Percentiles rank a stretch among this genome's conserved stretches.
These are phyloP conservation scores for Thera britannica DNA, from an alignment of 2,888 invertebrate genomes.

Conservation along the genomic window DNA sequence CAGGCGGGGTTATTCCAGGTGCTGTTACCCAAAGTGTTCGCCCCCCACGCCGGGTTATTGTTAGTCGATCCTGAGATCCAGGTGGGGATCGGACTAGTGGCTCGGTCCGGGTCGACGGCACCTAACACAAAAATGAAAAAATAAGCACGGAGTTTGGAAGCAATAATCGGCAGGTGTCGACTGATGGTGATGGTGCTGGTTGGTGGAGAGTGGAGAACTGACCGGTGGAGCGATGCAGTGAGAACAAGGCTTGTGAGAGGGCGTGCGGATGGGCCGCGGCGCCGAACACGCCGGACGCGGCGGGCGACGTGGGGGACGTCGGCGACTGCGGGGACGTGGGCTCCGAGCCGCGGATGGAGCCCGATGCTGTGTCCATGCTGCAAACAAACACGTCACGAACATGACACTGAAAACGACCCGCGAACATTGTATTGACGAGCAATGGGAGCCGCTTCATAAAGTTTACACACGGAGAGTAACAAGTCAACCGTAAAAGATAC, in stretches of 20 bases:
- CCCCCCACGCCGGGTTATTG: constrained; percentile 67
- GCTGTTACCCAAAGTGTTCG: constrained; percentile 88
- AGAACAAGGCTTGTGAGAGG: constrained; percentile 61
- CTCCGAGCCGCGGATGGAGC: constrained; percentile 96
- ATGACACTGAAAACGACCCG: not conserved
- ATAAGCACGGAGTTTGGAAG: not conserved
- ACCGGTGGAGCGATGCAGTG: constrained; percentile 50
- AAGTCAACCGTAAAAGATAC: too few relatives aligned
- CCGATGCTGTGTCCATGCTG: constrained; percentile 97
- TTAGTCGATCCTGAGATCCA: constrained; percentile 48
- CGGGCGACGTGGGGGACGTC: constrained; percentile 82
- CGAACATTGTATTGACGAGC: too few relatives aligned
- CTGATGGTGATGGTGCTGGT: too few relatives aligned
- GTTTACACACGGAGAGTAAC: too few relatives aligned
- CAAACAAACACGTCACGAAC: not conserved
- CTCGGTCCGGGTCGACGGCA: constrained; percentile 50
- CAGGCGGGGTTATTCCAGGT: constrained; percentile 87
- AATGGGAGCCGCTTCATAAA: too few relatives aligned
- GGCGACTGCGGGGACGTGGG: constrained; percentile 95
- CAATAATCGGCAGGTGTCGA: too few relatives aligned
- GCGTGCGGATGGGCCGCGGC: constrained; percentile 65
- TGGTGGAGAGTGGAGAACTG: constrained; percentile 2
- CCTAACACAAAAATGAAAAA: constrained; percentile 13
- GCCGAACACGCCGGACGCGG: constrained; percentile 81
- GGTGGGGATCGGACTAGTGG: constrained; percentile 56